Evolutionary conservation across 2,113 vertebrate species (phyloP).

Genomic region (Phrynosoma blainvillii): DNA sequence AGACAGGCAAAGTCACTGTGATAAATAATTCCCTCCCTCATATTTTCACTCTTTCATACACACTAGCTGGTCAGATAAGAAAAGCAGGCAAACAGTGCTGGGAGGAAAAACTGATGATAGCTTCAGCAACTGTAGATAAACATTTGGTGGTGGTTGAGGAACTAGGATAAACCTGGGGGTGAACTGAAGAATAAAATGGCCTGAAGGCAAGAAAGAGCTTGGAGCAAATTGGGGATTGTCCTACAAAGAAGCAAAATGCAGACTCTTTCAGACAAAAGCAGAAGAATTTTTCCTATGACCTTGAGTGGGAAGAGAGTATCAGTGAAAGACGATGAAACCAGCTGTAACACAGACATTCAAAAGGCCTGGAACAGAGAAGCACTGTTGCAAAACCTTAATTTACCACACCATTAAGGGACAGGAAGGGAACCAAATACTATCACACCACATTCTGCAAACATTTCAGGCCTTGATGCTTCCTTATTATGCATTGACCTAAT

Average conservation of each 20-base stretch:
- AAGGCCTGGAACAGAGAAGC: background rate
- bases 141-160: background rate
- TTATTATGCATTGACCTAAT: background rate
- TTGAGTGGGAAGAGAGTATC: background rate
- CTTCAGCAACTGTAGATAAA: constrained; percentile 12
- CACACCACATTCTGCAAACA: background rate
- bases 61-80: constrained; percentile 12
- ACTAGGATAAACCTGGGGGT: constrained; percentile 9
- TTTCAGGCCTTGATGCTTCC: accelerated
- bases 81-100: background rate
- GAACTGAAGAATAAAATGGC: background rate
- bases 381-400: background rate
- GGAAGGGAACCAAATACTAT: background rate
- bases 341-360: background rate
- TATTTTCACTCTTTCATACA: constrained; percentile 15
- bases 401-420: background rate
- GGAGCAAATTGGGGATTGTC: constrained; percentile 17
- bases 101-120: background rate
- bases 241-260: background rate
- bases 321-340: background rate
- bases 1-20: constrained; percentile 23
- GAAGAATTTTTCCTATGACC: background rate
- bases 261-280: constrained; percentile 21
- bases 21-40: constrained; percentile 27
- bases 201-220: constrained; percentile 3